Evolutionary conservation across 2,888 invertebrate species (phyloP).

Genomic region (Protodeltote pygarga): DNA sequence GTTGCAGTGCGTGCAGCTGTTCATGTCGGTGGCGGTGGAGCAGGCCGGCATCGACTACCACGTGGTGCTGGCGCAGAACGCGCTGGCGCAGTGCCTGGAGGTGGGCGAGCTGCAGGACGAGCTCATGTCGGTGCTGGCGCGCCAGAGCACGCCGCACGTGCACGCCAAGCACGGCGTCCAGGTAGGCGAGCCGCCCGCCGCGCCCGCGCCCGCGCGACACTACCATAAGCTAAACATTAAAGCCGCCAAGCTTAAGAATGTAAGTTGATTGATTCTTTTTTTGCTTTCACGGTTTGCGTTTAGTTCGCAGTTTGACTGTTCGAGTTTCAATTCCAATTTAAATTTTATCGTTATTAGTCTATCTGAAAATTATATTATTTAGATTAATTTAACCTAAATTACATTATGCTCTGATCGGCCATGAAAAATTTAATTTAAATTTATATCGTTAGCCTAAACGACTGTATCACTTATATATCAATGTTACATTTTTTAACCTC

Average conservation of each 20-base stretch:
- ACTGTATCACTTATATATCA: too few species aligned
- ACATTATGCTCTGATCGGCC: too few species aligned
- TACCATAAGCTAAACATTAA: conserved; percentile 59
- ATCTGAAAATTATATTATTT: too few species aligned
- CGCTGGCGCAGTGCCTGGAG: conserved; percentile 96
- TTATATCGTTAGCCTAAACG: too few species aligned
- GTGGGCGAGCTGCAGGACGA: conserved; percentile 95
- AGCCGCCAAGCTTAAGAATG: conserved; percentile 81
- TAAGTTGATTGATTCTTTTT: conserved; percentile 60
- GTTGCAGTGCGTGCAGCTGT: conserved; percentile 95
- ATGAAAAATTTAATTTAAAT: too few species aligned
- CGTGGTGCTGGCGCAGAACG: conserved; percentile 98
- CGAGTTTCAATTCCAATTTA: too few species aligned
- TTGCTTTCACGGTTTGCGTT: conserved; percentile 1
- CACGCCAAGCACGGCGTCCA: conserved; percentile 94
- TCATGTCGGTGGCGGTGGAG: conserved; percentile 98
- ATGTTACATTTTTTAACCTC: too few species aligned
- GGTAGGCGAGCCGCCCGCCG: conserved; percentile 76
- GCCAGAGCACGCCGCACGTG: conserved; percentile 96
- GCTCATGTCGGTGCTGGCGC: conserved; percentile 95
- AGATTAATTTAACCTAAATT: too few species aligned
- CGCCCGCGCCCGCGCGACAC: conserved; percentile 40
- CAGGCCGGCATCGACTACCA: conserved; percentile 99
- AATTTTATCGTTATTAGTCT: too few species aligned
- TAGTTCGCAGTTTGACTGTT: conserved; percentile 32